Evolutionary conservation across 2,888 invertebrate species (phyloP), one percentile per base, ranked within the genome.

Genomic region (Epiblema foenella): DNA sequence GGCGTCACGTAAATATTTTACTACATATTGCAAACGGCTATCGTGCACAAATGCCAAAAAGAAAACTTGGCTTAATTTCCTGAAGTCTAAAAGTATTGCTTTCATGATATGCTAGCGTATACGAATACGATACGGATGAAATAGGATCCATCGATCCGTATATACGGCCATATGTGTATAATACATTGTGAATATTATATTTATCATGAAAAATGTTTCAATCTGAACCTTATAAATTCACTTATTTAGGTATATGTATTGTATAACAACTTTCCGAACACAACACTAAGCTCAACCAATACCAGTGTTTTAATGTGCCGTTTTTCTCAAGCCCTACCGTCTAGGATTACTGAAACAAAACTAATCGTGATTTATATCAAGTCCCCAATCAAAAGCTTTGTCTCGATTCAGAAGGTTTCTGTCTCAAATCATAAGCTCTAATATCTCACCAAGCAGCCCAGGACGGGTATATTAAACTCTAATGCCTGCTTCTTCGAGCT

Each of bases 1-100:
- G 57, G 33, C 33, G n/a, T 56, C 64, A 29, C 54, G 39, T 52
- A 62, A 18, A 65, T 58, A 64, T 62, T 68, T 69, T 39, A 56
- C 15, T 11, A 18, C 60, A 68, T 62, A 54, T 60, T 11, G 68
- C 39, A 11, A 12, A 57, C 37, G 63, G 37, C n/a, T 39, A 15
- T 15, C 15, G 29, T 20, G 15, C 24, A 10, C 39, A n/a, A 60
- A 5, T 46, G 9, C 60, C 46, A 60, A 60, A 60, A 24, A 3
- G n/a, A 12, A 24, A 18, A 39, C 18, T 46, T 46, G 17, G 9
- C 42, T 20, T 59, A 42, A 59, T 59, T 39, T 20, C 42, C 7
- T 20, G 9, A 9, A 42, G 15, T 42, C 15, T 18, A 10, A n/a
- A n/a, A 57, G 56, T 57, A 33, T 33, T 33, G 56, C 15, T 29